phyloP scores from a whole-genome alignment of 2,797 vertebrate genomes.

The Amniataba percoides region DNA sequence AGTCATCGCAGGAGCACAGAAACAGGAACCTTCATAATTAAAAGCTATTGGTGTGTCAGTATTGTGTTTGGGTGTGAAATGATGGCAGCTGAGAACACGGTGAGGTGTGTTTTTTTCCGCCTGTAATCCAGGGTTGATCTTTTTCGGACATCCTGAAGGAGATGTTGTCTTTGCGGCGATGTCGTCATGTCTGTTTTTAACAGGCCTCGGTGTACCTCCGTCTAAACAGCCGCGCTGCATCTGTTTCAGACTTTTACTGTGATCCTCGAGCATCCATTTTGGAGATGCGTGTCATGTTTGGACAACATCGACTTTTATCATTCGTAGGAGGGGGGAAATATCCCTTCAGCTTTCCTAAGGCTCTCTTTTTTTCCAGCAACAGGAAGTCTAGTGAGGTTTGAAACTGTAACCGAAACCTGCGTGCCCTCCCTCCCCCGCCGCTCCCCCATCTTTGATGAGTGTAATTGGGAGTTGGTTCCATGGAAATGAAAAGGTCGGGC shows the following conservation, averaged over 20 bases:
- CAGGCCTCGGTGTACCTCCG: constrained; percentile 5
- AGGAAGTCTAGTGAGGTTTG: constrained; percentile 69
- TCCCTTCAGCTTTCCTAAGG: constrained; percentile 49
- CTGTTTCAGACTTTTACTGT: constrained; percentile 53
- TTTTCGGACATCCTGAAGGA: not conserved
- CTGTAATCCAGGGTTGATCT: not conserved
- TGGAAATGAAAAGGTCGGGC: constrained; percentile 78
- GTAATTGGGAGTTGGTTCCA: constrained; percentile 70
- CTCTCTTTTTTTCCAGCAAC: constrained; percentile 50
- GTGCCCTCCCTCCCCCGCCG: not conserved
- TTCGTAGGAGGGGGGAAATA: constrained; percentile 34
- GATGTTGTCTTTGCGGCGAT: not conserved
- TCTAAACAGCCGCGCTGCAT: constrained; percentile 36
- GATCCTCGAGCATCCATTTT: constrained; percentile 56
- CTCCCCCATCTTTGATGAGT: constrained; percentile 70
- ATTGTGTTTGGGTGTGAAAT: constrained; percentile 11
- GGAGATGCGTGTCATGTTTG: constrained; percentile 68
- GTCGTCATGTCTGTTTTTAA: constrained; percentile 15
- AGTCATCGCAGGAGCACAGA: constrained; percentile 20
- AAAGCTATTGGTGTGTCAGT: not conserved
- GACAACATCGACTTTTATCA: constrained; percentile 72
- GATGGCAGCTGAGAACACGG: not conserved
- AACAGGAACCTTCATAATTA: not conserved
- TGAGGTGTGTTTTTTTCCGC: constrained; percentile 2
- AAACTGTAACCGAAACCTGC: constrained; percentile 70